phyloP scores from a whole-genome alignment of 2,888 invertebrate species.

The Heliconius cydno region DNA sequence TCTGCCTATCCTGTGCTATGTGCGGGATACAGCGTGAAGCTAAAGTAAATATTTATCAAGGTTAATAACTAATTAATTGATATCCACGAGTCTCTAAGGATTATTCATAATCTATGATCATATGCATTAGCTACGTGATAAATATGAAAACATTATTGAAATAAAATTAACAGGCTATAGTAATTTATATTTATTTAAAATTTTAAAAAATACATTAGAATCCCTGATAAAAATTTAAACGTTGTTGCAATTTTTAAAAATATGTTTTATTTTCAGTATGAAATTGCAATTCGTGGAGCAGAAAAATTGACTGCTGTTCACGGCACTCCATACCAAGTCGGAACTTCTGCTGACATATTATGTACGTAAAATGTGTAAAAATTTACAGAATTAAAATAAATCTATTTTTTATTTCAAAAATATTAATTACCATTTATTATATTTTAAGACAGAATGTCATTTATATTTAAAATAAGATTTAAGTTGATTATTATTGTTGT shows the following conservation, averaged over 20 bases:
- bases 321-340: constrained; percentile 62
- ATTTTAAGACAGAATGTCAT: not conserved
- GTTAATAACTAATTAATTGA: too few relatives aligned
- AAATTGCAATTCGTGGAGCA: constrained; percentile 67
- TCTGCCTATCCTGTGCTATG: too few relatives aligned
- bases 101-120: too few relatives aligned
- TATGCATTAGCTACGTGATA: too few relatives aligned
- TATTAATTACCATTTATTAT: not conserved
- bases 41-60: too few relatives aligned
- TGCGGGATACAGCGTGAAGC: too few relatives aligned
- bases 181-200: too few relatives aligned
- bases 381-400: not conserved
- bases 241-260: not conserved
- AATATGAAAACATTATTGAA: not conserved
- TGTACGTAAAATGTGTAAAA: not conserved
- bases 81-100: too few relatives aligned
- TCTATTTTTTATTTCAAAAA: not conserved
- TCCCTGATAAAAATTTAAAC: not conserved
- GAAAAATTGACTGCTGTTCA: constrained; percentile 58
- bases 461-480: not conserved
- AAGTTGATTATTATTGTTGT: not conserved
- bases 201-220: not conserved
- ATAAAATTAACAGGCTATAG: not conserved
- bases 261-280: constrained; percentile 55
- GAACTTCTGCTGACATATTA: constrained; percentile 66